Percentiles rank a stretch among this genome's conserved stretches.
Conservation (phyloP, 2,113 vertebrate species). For the Paramormyrops kingsleyae region DNA sequence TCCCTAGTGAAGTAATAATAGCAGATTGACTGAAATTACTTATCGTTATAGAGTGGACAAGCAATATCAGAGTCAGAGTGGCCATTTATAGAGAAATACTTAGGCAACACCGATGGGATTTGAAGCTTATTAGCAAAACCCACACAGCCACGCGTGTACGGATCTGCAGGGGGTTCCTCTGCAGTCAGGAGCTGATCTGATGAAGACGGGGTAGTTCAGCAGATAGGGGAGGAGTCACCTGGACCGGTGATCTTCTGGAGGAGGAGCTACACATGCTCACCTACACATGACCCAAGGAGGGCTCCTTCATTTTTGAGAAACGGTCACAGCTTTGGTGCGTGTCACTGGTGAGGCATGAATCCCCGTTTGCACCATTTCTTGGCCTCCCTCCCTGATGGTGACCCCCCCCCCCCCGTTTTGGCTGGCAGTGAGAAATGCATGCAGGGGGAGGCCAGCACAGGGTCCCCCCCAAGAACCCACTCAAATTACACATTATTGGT, state of each 20-base stretch:
- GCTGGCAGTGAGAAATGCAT: not conserved
- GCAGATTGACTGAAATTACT: not conserved
- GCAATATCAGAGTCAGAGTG: not conserved
- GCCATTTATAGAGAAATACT: not conserved
- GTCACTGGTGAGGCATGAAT: not conserved
- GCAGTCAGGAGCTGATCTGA: not conserved
- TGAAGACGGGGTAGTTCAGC: not conserved
- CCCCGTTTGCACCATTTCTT: not conserved
- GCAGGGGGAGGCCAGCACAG: not conserved
- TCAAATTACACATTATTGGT: not conserved
- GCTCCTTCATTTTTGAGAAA: not conserved
- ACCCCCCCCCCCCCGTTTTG: not conserved
- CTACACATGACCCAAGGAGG: not conserved
- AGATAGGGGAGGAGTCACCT: not conserved
- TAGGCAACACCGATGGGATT: not conserved
- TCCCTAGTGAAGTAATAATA: not conserved
- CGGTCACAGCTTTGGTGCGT: not conserved
- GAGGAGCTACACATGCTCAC: not conserved
- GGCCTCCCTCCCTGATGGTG: not conserved
- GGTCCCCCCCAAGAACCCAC: not conserved
- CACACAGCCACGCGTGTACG: not conserved
- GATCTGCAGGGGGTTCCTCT: not conserved
- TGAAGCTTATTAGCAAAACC: not conserved
- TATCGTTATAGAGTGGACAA: not conserved
- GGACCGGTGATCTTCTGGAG: not conserved